phyloP scores from a whole-genome alignment of 2,113 vertebrate genomes.

The Barbus barbus region DNA sequence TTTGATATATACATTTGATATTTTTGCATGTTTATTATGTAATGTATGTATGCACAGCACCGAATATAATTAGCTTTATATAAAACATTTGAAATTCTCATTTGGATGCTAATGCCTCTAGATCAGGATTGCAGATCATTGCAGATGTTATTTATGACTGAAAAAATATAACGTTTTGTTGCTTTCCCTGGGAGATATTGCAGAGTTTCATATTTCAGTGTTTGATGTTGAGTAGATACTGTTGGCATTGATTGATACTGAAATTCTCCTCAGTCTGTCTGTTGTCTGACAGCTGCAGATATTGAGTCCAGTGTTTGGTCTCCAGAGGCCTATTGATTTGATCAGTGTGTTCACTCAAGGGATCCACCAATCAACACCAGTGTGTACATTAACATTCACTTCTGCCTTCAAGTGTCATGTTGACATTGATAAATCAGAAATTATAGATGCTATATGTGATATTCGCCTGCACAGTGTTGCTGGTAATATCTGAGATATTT shows the following conservation, averaged over 20 bases:
- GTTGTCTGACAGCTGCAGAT: neutral
- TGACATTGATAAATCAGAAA: slow-evolving; percentile 28
- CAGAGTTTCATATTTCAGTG: neutral
- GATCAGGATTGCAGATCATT: neutral
- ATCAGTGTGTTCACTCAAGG: neutral
- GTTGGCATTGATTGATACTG: neutral
- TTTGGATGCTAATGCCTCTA: neutral
- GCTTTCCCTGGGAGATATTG: neutral
- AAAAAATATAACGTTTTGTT: neutral
- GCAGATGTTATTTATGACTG: neutral
- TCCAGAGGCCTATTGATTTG: neutral
- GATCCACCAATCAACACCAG: neutral
- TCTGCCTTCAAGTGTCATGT: slow-evolving; percentile 21
- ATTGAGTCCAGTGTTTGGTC: neutral
- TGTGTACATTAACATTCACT: neutral
- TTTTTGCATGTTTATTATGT: no score
- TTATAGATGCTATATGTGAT: neutral
- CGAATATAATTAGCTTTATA: no score
- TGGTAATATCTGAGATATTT: neutral
- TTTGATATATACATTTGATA: no score
- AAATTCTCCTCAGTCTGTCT: neutral
- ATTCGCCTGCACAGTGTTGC: neutral
- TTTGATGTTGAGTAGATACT: neutral
- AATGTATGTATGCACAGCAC: no score
- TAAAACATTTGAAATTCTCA: no score